Conservation (phyloP, 2,888 invertebrate species). For the Watsonalla binaria region DNA sequence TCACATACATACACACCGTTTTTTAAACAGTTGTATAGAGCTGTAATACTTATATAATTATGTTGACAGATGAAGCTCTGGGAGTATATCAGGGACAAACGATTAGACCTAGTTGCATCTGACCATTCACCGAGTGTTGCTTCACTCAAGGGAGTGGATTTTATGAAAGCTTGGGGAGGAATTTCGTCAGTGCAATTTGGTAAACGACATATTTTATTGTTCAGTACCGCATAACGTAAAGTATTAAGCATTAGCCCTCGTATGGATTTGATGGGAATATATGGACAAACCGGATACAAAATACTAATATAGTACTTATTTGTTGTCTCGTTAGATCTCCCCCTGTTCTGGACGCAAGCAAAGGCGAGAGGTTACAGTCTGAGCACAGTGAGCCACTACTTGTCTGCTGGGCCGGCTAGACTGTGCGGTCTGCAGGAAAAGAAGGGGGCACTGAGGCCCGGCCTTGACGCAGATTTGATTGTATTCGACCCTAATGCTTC, state of each 20-base stretch:
- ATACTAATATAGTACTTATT: not conserved
- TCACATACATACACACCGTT: not conserved
- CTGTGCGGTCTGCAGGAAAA: conserved; percentile 75
- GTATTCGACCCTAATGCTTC: conserved; percentile 82
- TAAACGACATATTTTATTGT: conserved; percentile 21
- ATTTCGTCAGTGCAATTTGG: conserved; percentile 84
- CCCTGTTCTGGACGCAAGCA: conserved; percentile 83
- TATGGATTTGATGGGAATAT: not conserved
- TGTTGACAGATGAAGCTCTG: conserved; percentile 73
- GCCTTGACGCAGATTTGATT: conserved; percentile 84
- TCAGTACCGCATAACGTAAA: too few species aligned
- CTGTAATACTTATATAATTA: conserved; percentile 1
- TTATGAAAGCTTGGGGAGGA: conserved; percentile 83
- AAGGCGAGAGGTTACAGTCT: conserved; percentile 67
- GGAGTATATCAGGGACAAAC: conserved; percentile 71
- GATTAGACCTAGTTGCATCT: conserved; percentile 79
- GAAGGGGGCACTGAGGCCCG: conserved; percentile 79
- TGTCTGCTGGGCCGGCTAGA: conserved; percentile 78
- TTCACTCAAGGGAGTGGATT: conserved; percentile 78
- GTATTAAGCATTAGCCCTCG: too few species aligned
- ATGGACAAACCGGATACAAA: not conserved
- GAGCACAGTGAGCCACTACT: conserved; percentile 70
- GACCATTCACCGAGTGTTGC: conserved; percentile 82
- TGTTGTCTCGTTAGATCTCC: conserved; percentile 58
- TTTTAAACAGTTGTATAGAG: too few species aligned